Evolutionary conservation across 1,140 invertebrate genomes (phyloP).

Genomic region (Belonocnema kinseyi): DNA sequence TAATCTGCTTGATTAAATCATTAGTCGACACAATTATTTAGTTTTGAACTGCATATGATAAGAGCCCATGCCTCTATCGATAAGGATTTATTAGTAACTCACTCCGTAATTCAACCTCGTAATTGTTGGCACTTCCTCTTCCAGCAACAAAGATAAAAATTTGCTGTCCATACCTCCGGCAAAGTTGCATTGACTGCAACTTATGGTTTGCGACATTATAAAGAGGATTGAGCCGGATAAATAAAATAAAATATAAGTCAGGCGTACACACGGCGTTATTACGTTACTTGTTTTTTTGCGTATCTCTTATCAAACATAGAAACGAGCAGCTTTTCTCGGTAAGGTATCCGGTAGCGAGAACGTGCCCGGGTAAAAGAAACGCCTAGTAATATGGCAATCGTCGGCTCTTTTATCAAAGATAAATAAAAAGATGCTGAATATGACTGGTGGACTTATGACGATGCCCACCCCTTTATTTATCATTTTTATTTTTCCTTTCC

Average conservation of each 20-base stretch:
- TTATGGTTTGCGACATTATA: not conserved
- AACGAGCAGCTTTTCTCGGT: not conserved
- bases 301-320: constrained; percentile 9
- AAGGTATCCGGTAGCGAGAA: constrained; percentile 30
- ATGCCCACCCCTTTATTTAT: not conserved
- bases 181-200: constrained; percentile 20
- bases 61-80: not conserved
- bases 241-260: constrained; percentile 1
- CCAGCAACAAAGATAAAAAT: constrained; percentile 2
- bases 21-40: not conserved
- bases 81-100: constrained; percentile 9
- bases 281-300: not conserved
- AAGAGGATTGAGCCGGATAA: constrained; percentile 26
- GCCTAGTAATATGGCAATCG: constrained; percentile 45
- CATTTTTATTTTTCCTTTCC: not conserved
- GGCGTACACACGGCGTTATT: constrained; percentile 2
- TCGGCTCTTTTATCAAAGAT: constrained; percentile 41
- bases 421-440: constrained; percentile 42
- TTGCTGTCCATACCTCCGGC: not conserved
- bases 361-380: constrained; percentile 35
- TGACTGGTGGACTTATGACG: constrained; percentile 18
- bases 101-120: not conserved
- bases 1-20: not conserved
- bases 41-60: not conserved
- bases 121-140: constrained; percentile 16